These are phyloP conservation scores for Epistrophe grossulariae DNA, from an alignment of 2,888 invertebrate genomes.

Conservation along the genomic window DNA sequence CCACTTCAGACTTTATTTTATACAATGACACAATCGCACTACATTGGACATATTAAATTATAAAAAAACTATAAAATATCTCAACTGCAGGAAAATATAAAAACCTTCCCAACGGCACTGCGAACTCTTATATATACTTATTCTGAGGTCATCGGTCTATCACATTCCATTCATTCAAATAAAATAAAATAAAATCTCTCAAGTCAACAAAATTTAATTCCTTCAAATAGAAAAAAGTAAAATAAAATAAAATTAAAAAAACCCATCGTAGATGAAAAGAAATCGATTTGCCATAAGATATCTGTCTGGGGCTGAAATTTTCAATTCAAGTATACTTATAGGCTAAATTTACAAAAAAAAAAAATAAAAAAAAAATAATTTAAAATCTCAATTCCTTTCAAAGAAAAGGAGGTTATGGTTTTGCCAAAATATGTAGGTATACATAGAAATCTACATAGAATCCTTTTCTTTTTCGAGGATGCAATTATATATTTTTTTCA, in stretches of 20 bases:
- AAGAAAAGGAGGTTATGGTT: conserved; percentile 28
- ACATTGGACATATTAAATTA: not conserved
- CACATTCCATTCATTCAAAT: conserved; percentile 11
- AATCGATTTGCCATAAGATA: conserved; percentile 39
- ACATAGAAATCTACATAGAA: not conserved
- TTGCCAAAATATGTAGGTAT: conserved; percentile 16
- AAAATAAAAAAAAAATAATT: not conserved
- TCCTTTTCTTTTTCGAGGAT: conserved; percentile 13
- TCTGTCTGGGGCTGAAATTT: conserved; percentile 12
- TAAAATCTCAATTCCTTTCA: conserved; percentile 14
- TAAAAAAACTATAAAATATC: not conserved
- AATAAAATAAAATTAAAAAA: not conserved
- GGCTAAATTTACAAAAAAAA: not conserved
- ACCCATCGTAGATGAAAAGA: conserved; percentile 10
- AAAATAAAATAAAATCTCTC: conserved; percentile 37
- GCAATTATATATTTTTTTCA: conserved; percentile 50
- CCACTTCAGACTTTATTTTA: not conserved
- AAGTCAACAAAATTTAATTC: conserved; percentile 25
- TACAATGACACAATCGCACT: not conserved
- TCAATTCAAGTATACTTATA: conserved; percentile 7
- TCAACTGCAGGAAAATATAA: not conserved
- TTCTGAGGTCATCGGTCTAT: conserved; percentile 36
- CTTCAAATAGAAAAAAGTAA: not conserved
- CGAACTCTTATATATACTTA: not conserved
- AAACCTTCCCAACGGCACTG: conserved; percentile 13